Evolutionary conservation across 2,797 vertebrate species (phyloP).

Genomic region (Ibycter americanus): DNA sequence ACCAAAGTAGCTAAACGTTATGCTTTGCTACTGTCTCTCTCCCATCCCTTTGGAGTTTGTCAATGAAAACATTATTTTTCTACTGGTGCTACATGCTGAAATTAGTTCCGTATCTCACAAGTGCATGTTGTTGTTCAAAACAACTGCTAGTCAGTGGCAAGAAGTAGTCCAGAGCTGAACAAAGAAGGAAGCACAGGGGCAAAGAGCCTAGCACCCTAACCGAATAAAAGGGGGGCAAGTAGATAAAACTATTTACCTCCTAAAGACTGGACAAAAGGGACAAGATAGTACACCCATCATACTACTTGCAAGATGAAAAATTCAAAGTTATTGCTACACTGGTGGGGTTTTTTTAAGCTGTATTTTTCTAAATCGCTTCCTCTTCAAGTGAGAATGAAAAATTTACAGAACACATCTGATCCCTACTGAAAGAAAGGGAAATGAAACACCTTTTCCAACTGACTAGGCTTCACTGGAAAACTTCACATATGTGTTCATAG

Average conservation of each 20-base stretch:
- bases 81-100: neutral
- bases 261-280: neutral
- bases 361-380: neutral
- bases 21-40: neutral
- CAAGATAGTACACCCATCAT: neutral
- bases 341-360: neutral
- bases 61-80: neutral
- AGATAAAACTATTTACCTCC: neutral
- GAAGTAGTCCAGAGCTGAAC: neutral
- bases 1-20: neutral
- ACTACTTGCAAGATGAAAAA: neutral
- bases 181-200: neutral
- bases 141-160: neutral
- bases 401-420: neutral
- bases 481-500: neutral
- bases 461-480: neutral
- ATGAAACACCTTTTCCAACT: neutral
- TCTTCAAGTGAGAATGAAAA: neutral
- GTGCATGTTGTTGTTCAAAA: neutral
- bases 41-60: neutral
- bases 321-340: neutral
- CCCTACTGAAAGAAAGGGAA: neutral
- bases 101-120: neutral
- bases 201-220: neutral
- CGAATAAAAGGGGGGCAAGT: neutral